Conservation (phyloP, 2,888 invertebrate species). For the Lasioglossum villosulum region DNA sequence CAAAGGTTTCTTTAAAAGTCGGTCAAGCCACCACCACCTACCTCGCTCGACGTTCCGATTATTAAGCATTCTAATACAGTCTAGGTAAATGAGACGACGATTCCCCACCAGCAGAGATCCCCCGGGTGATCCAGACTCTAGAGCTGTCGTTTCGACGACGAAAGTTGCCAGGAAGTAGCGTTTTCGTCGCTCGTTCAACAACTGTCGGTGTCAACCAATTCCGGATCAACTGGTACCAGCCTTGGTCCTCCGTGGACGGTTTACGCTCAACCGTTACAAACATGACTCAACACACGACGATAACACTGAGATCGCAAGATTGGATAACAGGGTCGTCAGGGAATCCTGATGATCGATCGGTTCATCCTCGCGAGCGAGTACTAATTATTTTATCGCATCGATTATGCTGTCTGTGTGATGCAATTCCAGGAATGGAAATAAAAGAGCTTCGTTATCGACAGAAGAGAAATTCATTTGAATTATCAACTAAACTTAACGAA, state of each 20-base stretch:
- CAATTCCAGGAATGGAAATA: not conserved
- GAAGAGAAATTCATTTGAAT: not conserved
- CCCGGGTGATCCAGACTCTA: slow-evolving; percentile 3
- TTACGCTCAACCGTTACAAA: slow-evolving; percentile 43
- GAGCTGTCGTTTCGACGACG: slow-evolving; percentile 29
- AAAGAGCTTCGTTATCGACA: not conserved
- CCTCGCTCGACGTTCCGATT: slow-evolving; percentile 75
- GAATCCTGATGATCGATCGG: not conserved
- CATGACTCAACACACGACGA: slow-evolving; percentile 47
- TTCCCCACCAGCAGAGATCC: slow-evolving; percentile 47
- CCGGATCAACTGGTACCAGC: slow-evolving; percentile 29
- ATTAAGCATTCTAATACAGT: slow-evolving; percentile 81
- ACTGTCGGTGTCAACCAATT: slow-evolving; percentile 50
- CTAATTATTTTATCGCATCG: not conserved
- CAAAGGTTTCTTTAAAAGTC: slow-evolving; percentile 81
- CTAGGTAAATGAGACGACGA: slow-evolving; percentile 70
- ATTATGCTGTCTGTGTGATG: not conserved
- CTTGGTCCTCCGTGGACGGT: slow-evolving; percentile 27
- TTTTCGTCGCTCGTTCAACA: slow-evolving; percentile 49
- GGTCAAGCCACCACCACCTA: slow-evolving; percentile 81
- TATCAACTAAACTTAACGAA: not conserved
- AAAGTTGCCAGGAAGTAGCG: slow-evolving; percentile 38
- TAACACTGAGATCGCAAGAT: not conserved
- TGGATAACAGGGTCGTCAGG: not conserved
- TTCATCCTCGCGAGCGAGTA: not conserved